phyloP scores from a whole-genome alignment of 2,888 invertebrate genomes.

The Limnephilus auricula region DNA sequence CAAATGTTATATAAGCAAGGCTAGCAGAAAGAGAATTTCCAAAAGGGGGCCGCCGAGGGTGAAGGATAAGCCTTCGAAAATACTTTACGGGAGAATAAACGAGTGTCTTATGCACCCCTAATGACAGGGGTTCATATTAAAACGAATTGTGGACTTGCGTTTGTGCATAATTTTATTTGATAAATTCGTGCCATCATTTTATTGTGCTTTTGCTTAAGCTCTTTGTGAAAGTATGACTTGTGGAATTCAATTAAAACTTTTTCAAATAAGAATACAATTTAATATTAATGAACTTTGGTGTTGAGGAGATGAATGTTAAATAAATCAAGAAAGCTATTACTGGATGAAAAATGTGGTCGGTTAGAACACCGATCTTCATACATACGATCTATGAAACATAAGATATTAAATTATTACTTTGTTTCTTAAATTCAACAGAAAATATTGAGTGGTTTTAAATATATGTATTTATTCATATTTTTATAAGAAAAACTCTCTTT shows the following conservation, averaged over 20 bases:
- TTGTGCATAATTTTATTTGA: conserved; percentile 62
- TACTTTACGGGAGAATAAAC: conserved; percentile 61
- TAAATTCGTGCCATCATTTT: not conserved
- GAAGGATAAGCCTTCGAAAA: conserved; percentile 56
- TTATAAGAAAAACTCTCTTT: too few species aligned
- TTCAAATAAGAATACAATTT: not conserved
- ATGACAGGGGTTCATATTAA: conserved; percentile 61
- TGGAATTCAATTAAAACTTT: not conserved
- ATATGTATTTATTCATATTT: too few species aligned
- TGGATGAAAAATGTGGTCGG: not conserved
- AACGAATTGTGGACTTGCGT: conserved; percentile 59
- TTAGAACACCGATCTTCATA: not conserved
- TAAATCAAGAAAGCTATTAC: not conserved
- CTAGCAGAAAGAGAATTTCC: conserved; percentile 32
- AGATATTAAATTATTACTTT: not conserved
- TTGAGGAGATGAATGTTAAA: not conserved
- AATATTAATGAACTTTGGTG: not conserved
- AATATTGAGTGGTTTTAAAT: too few species aligned
- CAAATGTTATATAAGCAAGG: conserved; percentile 32
- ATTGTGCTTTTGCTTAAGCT: not conserved
- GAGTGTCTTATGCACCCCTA: conserved; percentile 63
- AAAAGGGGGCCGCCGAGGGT: conserved; percentile 38
- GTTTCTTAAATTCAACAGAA: not conserved
- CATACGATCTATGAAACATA: too few species aligned
- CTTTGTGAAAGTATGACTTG: not conserved